Evolutionary conservation across 2,113 vertebrate species (phyloP), one percentile per base, ranked within the genome.

Genomic region (Bambusicola thoracicus): DNA sequence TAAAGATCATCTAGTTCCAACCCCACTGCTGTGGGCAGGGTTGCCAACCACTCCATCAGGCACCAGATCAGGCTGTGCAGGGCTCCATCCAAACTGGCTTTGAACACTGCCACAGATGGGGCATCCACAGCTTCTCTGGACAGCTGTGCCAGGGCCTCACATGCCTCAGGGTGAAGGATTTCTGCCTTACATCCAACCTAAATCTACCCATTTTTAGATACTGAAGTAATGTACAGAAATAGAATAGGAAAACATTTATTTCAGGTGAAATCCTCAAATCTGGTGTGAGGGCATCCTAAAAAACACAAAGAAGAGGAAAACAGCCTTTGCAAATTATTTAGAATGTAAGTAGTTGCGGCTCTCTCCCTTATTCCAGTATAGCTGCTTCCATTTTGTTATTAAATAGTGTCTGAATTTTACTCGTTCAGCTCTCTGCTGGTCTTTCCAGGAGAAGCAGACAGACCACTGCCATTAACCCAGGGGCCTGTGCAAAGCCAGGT

Each of bases 301-400:
- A 91, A 91, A 65, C 24, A 67, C n/a, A 73, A 30, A 36, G 16
- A 61, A 51, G 16, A 8, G 10, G 25, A 34, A 75, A 59, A 8
- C 2, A 41, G 16, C 43, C 75, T 91, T 75, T 41, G 69, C 21
- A 40, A 69, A 48, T 74, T 11, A 34, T 11, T 62, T 22, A 10
- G 9, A 56, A 41, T 67, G 44, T 9, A 43, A 77, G 40, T 25
- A 76, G 59, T 36, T 55, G 61, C 49, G 46, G 29, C 24, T 80
- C 63, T 32, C n/a, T 6, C 7, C 27, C 27, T 72, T 0, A 0
- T n/a, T 53, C 44, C 0, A 0, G 21, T 32, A 72, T 17, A 72
- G 38, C 56, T 20, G 8, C 41, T 78, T 19, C 0, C 24, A 41
- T 7, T 82, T 16, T 58, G 29, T 53, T 58, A 8, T 2, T 68